Base-by-base conservation (phyloP, 2,888 invertebrate species). In the Anoplius nigerrimus region DNA sequence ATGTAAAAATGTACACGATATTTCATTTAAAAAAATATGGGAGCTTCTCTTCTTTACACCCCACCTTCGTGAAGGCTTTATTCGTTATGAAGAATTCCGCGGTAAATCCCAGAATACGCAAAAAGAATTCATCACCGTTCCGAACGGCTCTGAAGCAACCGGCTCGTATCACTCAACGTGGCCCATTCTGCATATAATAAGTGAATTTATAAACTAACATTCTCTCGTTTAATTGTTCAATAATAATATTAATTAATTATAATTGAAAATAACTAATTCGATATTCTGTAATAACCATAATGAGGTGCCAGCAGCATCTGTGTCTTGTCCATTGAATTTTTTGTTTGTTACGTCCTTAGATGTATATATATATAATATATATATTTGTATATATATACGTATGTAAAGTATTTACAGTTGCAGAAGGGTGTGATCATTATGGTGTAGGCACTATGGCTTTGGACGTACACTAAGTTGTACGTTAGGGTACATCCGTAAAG, bases 391-490 rank as follows among this genome's bases (percentile, higher is more conserved):
- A 71, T 72, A 74, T 74, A 77, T 72, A 52, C 48, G 79, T 83
- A 83, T 84, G 83, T 85, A 82, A 86, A 86, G 74, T 88, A 88
- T 88, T 87, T 88, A 88, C 88, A 88, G 84, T 86, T 86, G 85
- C 86, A 84, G 84, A 84, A 85, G 82, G 81, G 57, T 85, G 82
- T 86, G 87, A 85, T 87, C 82, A 81, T 84, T 84, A 86, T 84
- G 83, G 84, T 88, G 86, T 88, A 88, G 88, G 88, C 88, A 88
- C 88, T 88, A 88, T 88, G 88, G 88, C 88, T 88, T 88, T 84
- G 87, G 88, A 88, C 86, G 85, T 88, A 88, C 88, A 84, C 87
- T 86, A 88, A 87, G 82, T 85, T 87, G 85, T 86, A 85, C 84
- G 82, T 87, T 85, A 88, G 87, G 78, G 87, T 87, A 87, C 87